phyloP scores from a whole-genome alignment of 2,888 invertebrate species.

The Cryptophagus acutangulus region DNA sequence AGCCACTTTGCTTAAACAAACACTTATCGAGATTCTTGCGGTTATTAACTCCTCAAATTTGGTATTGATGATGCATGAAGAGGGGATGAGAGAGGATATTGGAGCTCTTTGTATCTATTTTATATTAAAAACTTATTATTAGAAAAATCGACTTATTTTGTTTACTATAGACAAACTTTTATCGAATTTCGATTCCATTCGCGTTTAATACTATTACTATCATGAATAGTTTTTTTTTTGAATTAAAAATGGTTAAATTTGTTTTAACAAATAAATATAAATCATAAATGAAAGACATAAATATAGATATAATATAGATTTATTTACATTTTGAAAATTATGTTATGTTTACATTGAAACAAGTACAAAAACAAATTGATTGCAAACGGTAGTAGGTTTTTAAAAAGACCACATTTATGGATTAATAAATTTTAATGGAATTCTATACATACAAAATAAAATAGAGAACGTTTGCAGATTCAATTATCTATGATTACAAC shows the following conservation, averaged over 20 bases:
- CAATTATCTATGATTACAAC: slow-evolving; percentile 9
- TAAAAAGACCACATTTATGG: too few relatives aligned
- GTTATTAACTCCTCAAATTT: slow-evolving; percentile 33
- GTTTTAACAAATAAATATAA: neutral
- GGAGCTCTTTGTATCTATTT: too few relatives aligned
- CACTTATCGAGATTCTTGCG: slow-evolving; percentile 35
- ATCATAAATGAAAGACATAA: too few relatives aligned
- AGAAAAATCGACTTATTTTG: too few relatives aligned
- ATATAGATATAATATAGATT: slow-evolving; percentile 22
- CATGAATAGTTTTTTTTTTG: too few relatives aligned
- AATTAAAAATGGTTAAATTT: neutral
- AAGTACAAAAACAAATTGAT: slow-evolving; percentile 18
- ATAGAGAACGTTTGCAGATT: slow-evolving; percentile 7
- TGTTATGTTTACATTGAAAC: slow-evolving; percentile 20
- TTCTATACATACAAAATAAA: too few relatives aligned
- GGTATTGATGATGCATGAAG: slow-evolving; percentile 17
- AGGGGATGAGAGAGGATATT: slow-evolving; percentile 15
- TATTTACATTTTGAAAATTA: slow-evolving; percentile 21
- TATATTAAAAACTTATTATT: too few relatives aligned
- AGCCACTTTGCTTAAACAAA: slow-evolving; percentile 29
- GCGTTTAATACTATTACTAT: too few relatives aligned
- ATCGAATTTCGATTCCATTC: too few relatives aligned
- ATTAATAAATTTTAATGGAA: too few relatives aligned
- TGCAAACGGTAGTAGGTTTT: slow-evolving; percentile 19
- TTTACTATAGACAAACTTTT: too few relatives aligned